phyloP scores from a whole-genome alignment of 2,113 vertebrate species.

The Corythaixoides concolor region DNA sequence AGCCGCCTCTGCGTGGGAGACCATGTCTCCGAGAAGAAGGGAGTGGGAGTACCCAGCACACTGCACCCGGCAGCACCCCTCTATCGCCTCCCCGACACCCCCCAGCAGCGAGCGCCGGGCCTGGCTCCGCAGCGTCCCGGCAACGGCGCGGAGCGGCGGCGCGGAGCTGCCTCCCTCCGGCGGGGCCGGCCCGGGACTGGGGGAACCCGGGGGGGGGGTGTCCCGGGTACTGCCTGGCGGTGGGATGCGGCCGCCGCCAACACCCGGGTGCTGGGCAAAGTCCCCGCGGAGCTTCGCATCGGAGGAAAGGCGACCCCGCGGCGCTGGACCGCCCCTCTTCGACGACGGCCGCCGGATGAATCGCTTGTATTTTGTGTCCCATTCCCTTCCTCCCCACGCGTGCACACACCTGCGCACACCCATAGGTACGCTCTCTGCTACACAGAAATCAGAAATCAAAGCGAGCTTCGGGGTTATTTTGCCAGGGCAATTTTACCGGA shows the following conservation, averaged over 20 bases:
- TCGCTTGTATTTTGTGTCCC: rapidly evolving
- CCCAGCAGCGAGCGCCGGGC: background rate
- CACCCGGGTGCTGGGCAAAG: background rate
- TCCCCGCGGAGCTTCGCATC: too few relatives aligned
- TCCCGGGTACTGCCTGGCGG: too few relatives aligned
- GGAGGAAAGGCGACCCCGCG: background rate
- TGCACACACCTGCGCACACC: background rate
- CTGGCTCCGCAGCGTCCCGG: too few relatives aligned
- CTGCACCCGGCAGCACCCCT: background rate
- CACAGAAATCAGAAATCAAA: background rate
- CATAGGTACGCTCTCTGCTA: rapidly evolving
- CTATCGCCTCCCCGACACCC: too few relatives aligned
- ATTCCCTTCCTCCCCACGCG: background rate
- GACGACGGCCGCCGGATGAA: background rate
- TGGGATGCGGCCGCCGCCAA: too few relatives aligned
- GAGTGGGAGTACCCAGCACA: background rate
- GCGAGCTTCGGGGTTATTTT: rapidly evolving
- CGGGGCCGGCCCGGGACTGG: too few relatives aligned
- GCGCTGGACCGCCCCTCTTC: background rate
- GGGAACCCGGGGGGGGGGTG: too few relatives aligned
- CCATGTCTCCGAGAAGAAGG: background rate
- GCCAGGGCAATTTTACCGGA: background rate
- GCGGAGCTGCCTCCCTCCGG: background rate
- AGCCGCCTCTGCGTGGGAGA: background rate
- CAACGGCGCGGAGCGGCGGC: background rate